Base-by-base conservation (phyloP, 2,797 vertebrate species). In the Semaprochilodus insignis region DNA sequence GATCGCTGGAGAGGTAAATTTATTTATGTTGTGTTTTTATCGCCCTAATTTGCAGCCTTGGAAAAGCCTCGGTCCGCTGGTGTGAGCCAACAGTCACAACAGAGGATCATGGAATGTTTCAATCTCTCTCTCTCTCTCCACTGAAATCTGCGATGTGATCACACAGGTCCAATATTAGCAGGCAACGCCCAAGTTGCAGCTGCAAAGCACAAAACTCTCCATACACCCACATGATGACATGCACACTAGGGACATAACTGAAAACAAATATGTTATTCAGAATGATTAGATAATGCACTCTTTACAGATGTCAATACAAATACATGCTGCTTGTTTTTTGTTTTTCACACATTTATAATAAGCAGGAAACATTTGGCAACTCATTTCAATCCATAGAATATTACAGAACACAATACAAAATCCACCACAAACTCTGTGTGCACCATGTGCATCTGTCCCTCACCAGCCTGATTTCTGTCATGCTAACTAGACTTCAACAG, bases 31-130 rank as follows among this genome's bases (percentile, higher is more conserved):
- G 67, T 14, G 52, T 83, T 83, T 74, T 75, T 87, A 85, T 81
- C 71, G 13, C 3, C 17, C 80, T 55, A 73, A 57, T 81, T 83
- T 86, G 57, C 74, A 85, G 82, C 80, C 87, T 89, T 87, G 86
- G 86, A 89, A 85, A 67, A 67, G 73, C 78, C 65, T n/a, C 69
- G 72, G 19, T 51, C 66, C 67, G 63, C 83, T 19, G 48, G 60
- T 72, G 66, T 48, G 72, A 4, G 87, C 91, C 90, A 93, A 83
- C 65, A 83, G 91, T 91, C 86, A 90, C 90, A 92, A 84, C n/a
- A 66, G 81, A 63, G 44, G 55, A 80, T 81, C 34, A 11, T 71
- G 81, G 77, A 91, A 87, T 88, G 80, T 40, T 67, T 67, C 8
- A 67, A 21, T 31, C 85, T 83, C 85, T 81, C 80, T 48, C 4